phyloP scores from a whole-genome alignment of 2,113 vertebrate species.

The Oncorhynchus masou region DNA sequence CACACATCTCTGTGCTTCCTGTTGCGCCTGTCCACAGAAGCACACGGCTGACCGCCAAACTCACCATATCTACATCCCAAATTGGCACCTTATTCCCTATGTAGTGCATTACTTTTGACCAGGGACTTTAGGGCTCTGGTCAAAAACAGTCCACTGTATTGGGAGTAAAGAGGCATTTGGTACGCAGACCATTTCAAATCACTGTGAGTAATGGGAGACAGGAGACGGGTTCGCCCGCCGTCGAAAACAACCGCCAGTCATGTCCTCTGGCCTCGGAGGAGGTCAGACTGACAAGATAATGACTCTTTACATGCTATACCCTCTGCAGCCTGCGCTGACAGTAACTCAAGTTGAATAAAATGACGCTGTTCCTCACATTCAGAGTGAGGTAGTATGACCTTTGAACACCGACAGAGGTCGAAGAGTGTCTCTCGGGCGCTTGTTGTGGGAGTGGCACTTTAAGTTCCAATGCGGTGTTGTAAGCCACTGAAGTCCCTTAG shows the following conservation, averaged over 20 bases:
- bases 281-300: constrained; percentile 1
- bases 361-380: not conserved
- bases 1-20: not conserved
- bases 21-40: constrained; percentile 9
- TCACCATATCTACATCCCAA: not conserved
- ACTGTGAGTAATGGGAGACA: not conserved
- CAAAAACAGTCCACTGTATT: no score
- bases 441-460: not conserved
- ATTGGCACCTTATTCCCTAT: no score
- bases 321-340: constrained; percentile 9
- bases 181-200: not conserved
- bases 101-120: no score
- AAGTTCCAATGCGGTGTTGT: no score
- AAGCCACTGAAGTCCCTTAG: not conserved
- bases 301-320: not conserved
- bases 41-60: constrained; percentile 13
- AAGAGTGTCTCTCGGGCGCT: not conserved
- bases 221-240: constrained; percentile 11
- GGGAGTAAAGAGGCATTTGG: no score
- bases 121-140: no score
- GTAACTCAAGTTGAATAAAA: constrained; percentile 7
- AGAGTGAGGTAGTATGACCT: not conserved
- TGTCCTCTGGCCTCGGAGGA: constrained; percentile 10
- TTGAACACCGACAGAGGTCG: constrained; percentile 1
- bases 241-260: not conserved